phyloP scores from a whole-genome alignment of 37 sponge, comb jelly and placozoan species.

The Theonella swinhoei region DNA sequence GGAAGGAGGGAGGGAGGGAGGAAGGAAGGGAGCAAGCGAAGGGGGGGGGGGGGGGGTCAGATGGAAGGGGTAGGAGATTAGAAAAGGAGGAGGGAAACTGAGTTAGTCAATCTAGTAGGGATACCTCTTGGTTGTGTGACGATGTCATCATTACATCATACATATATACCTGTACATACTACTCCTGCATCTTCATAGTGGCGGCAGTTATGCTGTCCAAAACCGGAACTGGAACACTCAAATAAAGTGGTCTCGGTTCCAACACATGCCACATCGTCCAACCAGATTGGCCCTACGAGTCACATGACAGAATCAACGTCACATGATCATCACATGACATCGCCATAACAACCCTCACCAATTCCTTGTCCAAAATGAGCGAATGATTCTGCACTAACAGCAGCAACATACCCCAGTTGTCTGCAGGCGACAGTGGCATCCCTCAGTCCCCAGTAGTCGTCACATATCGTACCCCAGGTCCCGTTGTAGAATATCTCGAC shows the following conservation, averaged over 20 bases:
- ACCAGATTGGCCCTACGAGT: constrained; percentile 26
- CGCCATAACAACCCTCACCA: background rate
- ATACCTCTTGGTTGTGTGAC: no score
- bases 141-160: no score
- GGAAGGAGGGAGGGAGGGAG: background rate
- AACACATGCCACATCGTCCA: constrained; percentile 57
- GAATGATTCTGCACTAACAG: constrained; percentile 1
- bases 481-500: constrained; percentile 70
- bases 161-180: constrained; percentile 47
- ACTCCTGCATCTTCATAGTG: constrained; percentile 64
- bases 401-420: constrained; percentile 51
- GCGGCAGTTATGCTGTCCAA: constrained; percentile 54
- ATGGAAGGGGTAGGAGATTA: no score
- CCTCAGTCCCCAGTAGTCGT: constrained; percentile 52
- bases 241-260: constrained; percentile 42
- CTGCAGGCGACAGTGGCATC: constrained; percentile 71
- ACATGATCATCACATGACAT: background rate
- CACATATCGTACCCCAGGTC: constrained; percentile 76
- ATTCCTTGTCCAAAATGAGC: constrained; percentile 33
- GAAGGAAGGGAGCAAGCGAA: no score
- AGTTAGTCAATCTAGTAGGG: no score
- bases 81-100: no score
- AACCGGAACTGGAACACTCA: constrained; percentile 24
- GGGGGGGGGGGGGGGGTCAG: no score
- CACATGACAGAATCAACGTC: background rate